Conservation (phyloP, 2,888 invertebrate species). For the Cephus spinipes region DNA sequence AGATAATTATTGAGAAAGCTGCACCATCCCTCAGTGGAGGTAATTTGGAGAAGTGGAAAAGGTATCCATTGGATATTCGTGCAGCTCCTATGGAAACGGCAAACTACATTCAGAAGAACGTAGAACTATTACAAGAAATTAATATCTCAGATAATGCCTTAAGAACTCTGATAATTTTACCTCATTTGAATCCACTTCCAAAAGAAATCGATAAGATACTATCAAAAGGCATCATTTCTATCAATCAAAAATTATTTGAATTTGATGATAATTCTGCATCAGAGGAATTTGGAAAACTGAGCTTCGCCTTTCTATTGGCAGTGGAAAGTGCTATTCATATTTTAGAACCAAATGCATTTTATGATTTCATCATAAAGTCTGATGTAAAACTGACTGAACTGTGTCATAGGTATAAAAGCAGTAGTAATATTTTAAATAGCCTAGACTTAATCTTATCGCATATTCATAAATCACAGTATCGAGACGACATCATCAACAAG, state of each 20-base stretch:
- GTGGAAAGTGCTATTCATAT: constrained; percentile 74
- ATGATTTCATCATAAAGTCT: constrained; percentile 59
- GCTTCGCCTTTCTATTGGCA: constrained; percentile 69
- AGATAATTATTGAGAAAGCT: constrained; percentile 76
- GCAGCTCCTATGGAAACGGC: constrained; percentile 51
- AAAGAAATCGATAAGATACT: constrained; percentile 39
- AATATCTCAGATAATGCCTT: constrained; percentile 42
- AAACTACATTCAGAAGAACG: constrained; percentile 39
- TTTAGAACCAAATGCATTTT: constrained; percentile 67
- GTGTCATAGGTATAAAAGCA: constrained; percentile 39
- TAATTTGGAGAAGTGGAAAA: constrained; percentile 73
- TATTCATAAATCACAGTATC: constrained; percentile 36
- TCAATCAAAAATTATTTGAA: constrained; percentile 39
- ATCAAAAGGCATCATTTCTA: constrained; percentile 33
- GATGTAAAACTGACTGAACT: constrained; percentile 42
- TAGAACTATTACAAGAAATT: constrained; percentile 42
- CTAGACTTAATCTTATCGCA: constrained; percentile 51
- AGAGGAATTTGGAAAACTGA: constrained; percentile 33
- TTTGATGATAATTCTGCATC: constrained; percentile 10
- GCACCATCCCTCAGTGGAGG: constrained; percentile 74
- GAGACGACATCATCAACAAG: constrained; percentile 43
- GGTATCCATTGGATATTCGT: constrained; percentile 71
- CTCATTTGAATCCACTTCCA: constrained; percentile 49
- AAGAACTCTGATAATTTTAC: constrained; percentile 50
- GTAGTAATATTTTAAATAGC: constrained; percentile 46